Evolutionary conservation across 2,113 vertebrate species (phyloP).

Genomic region (Sphaerodactylus townsendi): DNA sequence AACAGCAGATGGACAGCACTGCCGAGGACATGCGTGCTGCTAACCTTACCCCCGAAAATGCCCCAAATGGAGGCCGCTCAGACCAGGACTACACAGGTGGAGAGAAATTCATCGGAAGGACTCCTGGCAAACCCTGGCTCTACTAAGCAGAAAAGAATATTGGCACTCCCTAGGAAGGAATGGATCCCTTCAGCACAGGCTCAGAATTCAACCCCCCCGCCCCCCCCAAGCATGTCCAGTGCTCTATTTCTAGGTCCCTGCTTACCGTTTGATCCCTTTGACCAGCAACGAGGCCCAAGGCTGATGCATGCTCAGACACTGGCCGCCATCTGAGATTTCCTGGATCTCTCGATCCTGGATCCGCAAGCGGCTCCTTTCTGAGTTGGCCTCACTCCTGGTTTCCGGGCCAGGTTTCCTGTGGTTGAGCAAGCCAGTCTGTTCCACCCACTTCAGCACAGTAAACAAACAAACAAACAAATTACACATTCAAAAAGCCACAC

Average conservation of each 20-base stretch:
- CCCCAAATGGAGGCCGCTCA: too few relatives aligned
- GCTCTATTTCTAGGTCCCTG: too few relatives aligned
- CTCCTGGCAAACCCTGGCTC: not conserved
- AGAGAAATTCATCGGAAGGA: not conserved
- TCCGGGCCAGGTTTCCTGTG: conserved; percentile 56
- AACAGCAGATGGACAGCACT: too few relatives aligned
- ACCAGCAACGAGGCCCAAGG: conserved; percentile 95
- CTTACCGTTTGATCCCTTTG: conserved; percentile 90
- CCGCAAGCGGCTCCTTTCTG: conserved; percentile 76
- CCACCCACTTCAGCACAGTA: conserved; percentile 83
- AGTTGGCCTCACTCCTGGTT: conserved; percentile 7
- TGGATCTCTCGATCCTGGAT: conserved; percentile 94
- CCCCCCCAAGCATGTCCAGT: fast-evolving
- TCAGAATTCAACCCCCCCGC: too few relatives aligned
- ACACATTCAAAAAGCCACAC: too few relatives aligned
- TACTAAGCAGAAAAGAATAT: not conserved
- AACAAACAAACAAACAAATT: conserved; percentile 20
- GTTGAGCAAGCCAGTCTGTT: conserved; percentile 70
- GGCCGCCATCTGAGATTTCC: conserved; percentile 92
- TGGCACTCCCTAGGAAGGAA: not conserved
- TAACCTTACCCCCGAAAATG: too few relatives aligned
- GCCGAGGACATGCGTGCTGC: too few relatives aligned
- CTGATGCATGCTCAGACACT: conserved; percentile 98
- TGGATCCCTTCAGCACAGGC: not conserved
- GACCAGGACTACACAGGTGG: too few relatives aligned